Evolutionary conservation across 2,888 invertebrate genomes (phyloP).

Genomic region (Anagyrus pseudococci): DNA sequence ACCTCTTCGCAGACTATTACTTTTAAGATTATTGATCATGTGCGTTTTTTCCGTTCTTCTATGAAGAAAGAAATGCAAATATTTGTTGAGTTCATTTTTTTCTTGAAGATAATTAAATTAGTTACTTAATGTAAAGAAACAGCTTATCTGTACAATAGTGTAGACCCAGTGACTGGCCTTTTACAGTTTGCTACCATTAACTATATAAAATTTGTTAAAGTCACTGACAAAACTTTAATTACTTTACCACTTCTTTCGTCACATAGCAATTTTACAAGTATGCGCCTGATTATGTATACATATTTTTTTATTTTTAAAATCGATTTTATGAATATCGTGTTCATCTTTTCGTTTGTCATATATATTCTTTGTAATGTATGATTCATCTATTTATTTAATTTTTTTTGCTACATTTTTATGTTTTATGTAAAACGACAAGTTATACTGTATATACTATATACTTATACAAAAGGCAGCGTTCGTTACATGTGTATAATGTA

Average conservation of each 20-base stretch:
- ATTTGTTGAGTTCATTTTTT: too few species aligned
- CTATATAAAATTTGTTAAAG: conserved; percentile 25
- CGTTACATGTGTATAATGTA: conserved; percentile 34
- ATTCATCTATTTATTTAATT: conserved; percentile 6
- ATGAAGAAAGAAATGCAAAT: too few species aligned
- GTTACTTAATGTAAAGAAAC: too few species aligned
- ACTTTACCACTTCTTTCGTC: conserved; percentile 24
- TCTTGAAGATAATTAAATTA: too few species aligned
- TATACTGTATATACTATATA: conserved; percentile 32
- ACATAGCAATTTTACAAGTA: conserved; percentile 38
- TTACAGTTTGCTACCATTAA: conserved; percentile 7
- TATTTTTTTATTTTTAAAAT: conserved; percentile 37
- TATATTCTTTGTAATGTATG: background rate
- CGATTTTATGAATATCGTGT: conserved; percentile 33
- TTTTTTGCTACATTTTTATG: too few species aligned
- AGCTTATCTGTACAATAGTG: too few species aligned
- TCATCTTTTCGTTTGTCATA: conserved; percentile 8
- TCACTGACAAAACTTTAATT: conserved; percentile 29
- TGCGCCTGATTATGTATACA: conserved; percentile 39
- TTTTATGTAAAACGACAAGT: conserved; percentile 33
- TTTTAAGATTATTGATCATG: too few species aligned
- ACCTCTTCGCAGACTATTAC: too few species aligned
- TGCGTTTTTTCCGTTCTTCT: too few species aligned
- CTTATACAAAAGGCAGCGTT: conserved; percentile 39
- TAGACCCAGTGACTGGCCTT: conserved; percentile 5